Base-by-base conservation (phyloP, 2,888 invertebrate species). In the Sussaba pulchella region DNA sequence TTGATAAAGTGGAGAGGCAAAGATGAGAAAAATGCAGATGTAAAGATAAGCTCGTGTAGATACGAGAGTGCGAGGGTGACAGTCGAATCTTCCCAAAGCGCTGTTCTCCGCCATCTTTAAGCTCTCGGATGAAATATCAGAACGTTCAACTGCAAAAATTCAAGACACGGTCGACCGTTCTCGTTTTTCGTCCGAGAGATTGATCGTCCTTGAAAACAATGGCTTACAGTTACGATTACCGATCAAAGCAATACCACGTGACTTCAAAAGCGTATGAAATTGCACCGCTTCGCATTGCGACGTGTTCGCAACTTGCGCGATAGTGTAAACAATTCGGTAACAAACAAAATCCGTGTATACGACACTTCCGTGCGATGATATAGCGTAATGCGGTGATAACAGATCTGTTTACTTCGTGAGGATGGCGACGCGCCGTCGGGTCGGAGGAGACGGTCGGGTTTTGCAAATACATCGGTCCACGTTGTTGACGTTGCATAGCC, bases 331-430 rank as follows among this genome's bases (percentile, higher is more conserved):
- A 47, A 45, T 19, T 41, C 45, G 26, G 24, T 47, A 26, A 43
- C 26, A 3, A 26, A 12, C 26, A 19, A 64, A 5, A 17, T 31
- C 2, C 6, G 6, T 5, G 26, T 2, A 47, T 5, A 9, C 5
- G n/a, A 4, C 52, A n/a, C 21, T 1, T 26, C n/a, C 26, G n/a
- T n/a, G 17, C 17, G 2, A 26, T 54, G 1, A 4, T 24, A 14
- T 47, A 47, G 47, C 47, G 17, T 17, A 64, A 26, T 21, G 2
- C 14, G n/a, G 64, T 64, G 47, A 47, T 31, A 43, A 64, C 17
- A 47, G 17, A 64, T 47, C 47, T 66, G 31, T 66, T 50, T 66
- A 21, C 61, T 41, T 61, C 21, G 19, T 1, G 2, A 19, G 0
- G 39, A 12, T 8, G 9, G 19, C 0, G 19, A 21, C 10, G 19